Evolutionary conservation across 2,888 invertebrate genomes (phyloP), one percentile per base, ranked within the genome.

Genomic region (Antheraea yamamai): DNA sequence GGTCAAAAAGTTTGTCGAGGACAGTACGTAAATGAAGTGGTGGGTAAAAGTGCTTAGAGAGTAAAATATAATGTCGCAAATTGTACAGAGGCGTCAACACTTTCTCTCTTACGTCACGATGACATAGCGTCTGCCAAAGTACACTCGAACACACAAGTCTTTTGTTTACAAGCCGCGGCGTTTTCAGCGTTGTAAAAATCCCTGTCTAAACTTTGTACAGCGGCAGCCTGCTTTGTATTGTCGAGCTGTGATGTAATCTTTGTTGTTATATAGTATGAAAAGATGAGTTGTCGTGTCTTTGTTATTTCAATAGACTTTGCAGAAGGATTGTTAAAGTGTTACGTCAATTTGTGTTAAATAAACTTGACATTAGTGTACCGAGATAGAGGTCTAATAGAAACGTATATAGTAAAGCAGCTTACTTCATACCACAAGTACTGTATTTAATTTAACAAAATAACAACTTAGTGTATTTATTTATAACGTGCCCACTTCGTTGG

Each of bases 141-240:
- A 80, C 82, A 81, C 85, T 87, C 84, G 82, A 88, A 86, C 87
- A 85, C 84, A 83, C 80, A 78, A 75, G 77, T 83, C 88, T 87
- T 91, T 92, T 92, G 92, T 92, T 84, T 79, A 77, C 77, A 81
- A 79, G 81, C 81, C 20, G 78, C 80, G 81, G 80, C 81, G 87
- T 85, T 88, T 87, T 88, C 85, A 85, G 77, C 81, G 79, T 79
- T 82, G 81, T 81, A 81, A 84, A 87, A 85, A 87, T 85, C 84
- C 83, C 79, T 77, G 75, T 80, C 86, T 84, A 87, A 88, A 89
- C 84, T 87, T 83, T 81, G 81, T 81, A 83, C 23, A 64, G 64
- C 3, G 64, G 8, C 26, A 14, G 79, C 81, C 79, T 82, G 82
- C 80, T 81, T 81, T 77, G 75, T 75, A 66, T 73, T 75, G 76